Base-by-base conservation (phyloP, 2,797 vertebrate genomes). In the Lacerta viridis region DNA sequence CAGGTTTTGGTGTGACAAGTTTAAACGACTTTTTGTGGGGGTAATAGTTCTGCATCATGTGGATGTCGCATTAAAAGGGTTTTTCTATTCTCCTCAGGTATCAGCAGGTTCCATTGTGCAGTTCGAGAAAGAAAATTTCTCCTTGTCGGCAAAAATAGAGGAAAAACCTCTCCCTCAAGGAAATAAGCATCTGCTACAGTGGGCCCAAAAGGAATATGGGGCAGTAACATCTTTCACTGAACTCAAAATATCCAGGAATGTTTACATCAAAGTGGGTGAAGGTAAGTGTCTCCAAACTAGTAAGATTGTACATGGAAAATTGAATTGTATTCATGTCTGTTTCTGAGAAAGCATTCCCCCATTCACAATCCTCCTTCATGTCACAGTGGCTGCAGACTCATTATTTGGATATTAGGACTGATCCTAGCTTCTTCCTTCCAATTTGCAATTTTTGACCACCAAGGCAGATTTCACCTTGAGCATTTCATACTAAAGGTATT, bases 191-290 rank as follows among this genome's bases (percentile, higher is more conserved):
- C 98, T 99, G 93, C 96, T 99, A 85, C 97, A 95, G 84, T 99
- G 98, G 98, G 98, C 98, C 88, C 97, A 96, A 94, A 98, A 96
- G 93, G 97, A 98, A 87, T 99, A 98, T 92, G 95, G 95, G 84
- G 98, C 98, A 43, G 97, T 99, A 91, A 99, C 99, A 15, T 99
- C 99, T n/a, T 99, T 99, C 97, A 98, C 98, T 1, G 99, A 99
- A 96, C 97, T 99, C 93, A 98, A 97, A 97, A 97, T 98, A 96
- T 97, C 99, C 87, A 98, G 97, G 91, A 98, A 98, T 87, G 96
- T 99, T 96, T 98, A 98, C 93, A 98, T 99, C 97, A 99, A 99
- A 98, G 98, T 99, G 82, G 99, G 99, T 94, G 99, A 99, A 98
- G 99, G 99, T 99, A 96, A 93, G 96, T 71, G 11, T 66, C 71